phyloP scores from a whole-genome alignment of 2,888 invertebrate species.

The Girardia tigrina region DNA sequence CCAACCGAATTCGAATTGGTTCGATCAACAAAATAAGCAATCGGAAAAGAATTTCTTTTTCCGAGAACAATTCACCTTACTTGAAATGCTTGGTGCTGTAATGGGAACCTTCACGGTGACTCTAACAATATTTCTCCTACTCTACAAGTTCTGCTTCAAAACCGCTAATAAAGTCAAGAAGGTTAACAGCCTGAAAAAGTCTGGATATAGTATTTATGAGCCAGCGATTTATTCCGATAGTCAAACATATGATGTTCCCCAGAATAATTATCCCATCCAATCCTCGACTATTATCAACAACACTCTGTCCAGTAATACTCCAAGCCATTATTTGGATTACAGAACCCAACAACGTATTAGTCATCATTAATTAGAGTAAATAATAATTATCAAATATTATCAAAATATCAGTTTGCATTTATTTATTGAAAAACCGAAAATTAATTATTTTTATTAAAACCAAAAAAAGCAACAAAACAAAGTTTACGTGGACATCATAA shows the following conservation, averaged over 20 bases:
- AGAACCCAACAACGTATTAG: not conserved
- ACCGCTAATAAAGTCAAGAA: not conserved
- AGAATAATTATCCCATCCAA: slow-evolving; percentile 8
- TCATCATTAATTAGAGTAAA: slow-evolving; percentile 9
- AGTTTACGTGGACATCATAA: not conserved
- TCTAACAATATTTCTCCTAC: not conserved
- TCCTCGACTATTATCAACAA: not conserved
- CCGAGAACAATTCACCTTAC: slow-evolving; percentile 1
- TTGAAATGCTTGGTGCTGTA: slow-evolving; percentile 7
- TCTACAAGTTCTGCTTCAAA: not conserved
- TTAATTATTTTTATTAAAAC: not conserved
- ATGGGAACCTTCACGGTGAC: slow-evolving; percentile 2
- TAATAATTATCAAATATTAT: not conserved
- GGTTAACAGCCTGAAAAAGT: slow-evolving; percentile 2
- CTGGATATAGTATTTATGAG: slow-evolving; percentile 15
- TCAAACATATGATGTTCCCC: slow-evolving; percentile 16
- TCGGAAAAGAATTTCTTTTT: slow-evolving; percentile 15
- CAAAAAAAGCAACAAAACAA: not conserved
- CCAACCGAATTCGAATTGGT: slow-evolving; percentile 7
- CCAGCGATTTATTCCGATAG: slow-evolving; percentile 7
- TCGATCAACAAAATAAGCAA: not conserved
- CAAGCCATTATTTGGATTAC: slow-evolving; percentile 15
- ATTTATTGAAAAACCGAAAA: too few relatives aligned
- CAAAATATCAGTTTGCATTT: slow-evolving; percentile 7
- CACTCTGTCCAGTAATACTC: slow-evolving; percentile 9